Evolutionary conservation across 2,888 invertebrate species (phyloP).

Genomic region (Leucoptera coffeella): DNA sequence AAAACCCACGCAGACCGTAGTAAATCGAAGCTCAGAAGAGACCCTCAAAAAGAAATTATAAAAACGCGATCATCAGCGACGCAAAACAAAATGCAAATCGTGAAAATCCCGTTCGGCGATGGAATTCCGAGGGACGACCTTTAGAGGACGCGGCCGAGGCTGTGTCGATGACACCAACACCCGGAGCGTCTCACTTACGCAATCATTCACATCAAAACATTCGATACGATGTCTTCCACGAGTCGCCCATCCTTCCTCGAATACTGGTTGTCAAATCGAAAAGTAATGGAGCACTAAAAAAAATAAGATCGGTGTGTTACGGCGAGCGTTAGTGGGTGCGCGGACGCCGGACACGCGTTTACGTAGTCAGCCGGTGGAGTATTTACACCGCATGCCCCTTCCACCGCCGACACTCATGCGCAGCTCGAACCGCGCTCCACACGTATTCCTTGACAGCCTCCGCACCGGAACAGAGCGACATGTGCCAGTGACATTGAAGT

Average conservation of each 20-base stretch:
- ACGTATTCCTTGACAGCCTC: slow-evolving; percentile 30
- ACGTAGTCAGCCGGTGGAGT: no score
- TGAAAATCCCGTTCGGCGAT: slow-evolving; percentile 3
- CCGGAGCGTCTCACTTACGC: no score
- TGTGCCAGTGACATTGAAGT: background rate
- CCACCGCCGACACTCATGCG: slow-evolving; percentile 49
- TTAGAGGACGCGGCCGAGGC: slow-evolving; percentile 9
- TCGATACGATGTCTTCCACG: background rate
- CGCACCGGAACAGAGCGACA: background rate
- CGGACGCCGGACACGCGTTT: slow-evolving; percentile 21
- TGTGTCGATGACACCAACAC: slow-evolving; percentile 23
- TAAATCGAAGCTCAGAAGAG: no score
- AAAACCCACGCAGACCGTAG: no score
- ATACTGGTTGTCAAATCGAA: background rate
- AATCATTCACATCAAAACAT: no score
- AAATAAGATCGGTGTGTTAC: slow-evolving; percentile 10
- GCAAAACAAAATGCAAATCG: no score
- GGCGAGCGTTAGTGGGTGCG: slow-evolving; percentile 13
- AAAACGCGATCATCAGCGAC: background rate
- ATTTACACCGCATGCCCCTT: slow-evolving; percentile 48
- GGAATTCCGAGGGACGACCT: slow-evolving; percentile 7
- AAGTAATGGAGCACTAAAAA: background rate
- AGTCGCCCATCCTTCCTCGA: background rate
- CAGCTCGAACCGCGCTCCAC: slow-evolving; percentile 39
- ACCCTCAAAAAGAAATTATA: background rate